Conservation (phyloP, 1,140 invertebrate genomes). For the Brachionus calyciflorus region DNA sequence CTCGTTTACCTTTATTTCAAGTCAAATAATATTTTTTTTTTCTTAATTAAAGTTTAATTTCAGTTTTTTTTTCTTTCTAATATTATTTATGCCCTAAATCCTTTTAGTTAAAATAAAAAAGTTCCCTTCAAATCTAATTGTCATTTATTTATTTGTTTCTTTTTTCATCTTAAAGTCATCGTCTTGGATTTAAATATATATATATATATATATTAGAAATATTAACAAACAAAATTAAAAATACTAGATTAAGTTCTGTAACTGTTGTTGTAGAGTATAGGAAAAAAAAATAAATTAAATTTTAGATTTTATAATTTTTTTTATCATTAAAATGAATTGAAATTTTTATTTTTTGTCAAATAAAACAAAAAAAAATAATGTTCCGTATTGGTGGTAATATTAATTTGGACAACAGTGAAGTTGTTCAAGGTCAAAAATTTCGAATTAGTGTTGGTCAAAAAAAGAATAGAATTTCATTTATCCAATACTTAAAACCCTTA, state of each 20-base stretch:
- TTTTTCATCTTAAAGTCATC: background rate
- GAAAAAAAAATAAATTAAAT: no score
- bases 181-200: background rate
- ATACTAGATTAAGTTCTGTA: conserved; percentile 21
- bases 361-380: conserved; percentile 11
- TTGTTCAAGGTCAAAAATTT: conserved; percentile 54
- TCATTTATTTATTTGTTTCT: background rate
- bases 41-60: conserved; percentile 30
- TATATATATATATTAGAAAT: no score
- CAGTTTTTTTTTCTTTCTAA: conserved; percentile 11
- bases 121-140: conserved; percentile 14
- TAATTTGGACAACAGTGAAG: conserved; percentile 52
- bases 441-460: conserved; percentile 53
- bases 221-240: no score
- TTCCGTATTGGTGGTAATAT: conserved; percentile 57
- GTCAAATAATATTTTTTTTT: background rate
- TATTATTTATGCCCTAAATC: conserved; percentile 28
- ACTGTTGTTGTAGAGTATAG: no score
- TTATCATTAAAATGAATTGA: conserved; percentile 1
- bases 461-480: conserved; percentile 53
- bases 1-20: no score
- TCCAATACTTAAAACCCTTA: conserved; percentile 55
- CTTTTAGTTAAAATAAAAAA: conserved; percentile 1
- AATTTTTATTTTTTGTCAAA: background rate
- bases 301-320: no score